Base-by-base conservation (phyloP, 2,113 vertebrate species). In the Chiloscyllium plagiosum region DNA sequence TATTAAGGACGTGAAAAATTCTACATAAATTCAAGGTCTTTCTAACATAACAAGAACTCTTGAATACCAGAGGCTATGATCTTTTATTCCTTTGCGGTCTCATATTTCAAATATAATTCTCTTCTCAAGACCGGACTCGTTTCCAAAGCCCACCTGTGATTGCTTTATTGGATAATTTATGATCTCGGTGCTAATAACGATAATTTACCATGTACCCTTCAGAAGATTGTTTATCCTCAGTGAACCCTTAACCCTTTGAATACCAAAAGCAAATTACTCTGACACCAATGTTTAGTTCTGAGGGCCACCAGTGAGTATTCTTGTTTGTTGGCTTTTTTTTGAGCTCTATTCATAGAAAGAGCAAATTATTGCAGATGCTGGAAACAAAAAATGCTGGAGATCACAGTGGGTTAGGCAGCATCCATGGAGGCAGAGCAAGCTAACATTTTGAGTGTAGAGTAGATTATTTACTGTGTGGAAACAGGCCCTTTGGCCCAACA, bases 101-200 rank as follows among this genome's bases (percentile, higher is more conserved):
- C 89, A 19, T 66, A 3, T 37, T 68, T 93, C 33, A 66, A 20
- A 20, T 66, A 4, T 6, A 93, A 37, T 61, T 37, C 33, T 5
- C 89, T 68, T 66, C 61, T 93, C 89, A 66, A 66, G 89, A 93
- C 66, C 61, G 10, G 89, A 66, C 89, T 37, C 7, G 89, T 66
- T 93, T 22, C 61, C 61, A 68, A 7, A 68, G 17, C 89, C 33
- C 89, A 66, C 61, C 89, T 93, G 89, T 93, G 61, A 68, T 93
- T 22, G n/a, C 61, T 93, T 66, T 66, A 93, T 68, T 93, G 33
- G 33, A 37, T 93, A 66, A 93, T 66, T 93, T 93, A 93, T 42
- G 61, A 93, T 68, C 65, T 17, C 89, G 37, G 61, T 66, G 61
- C 5, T 20, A 93, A 66, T n/a, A 66, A 65, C 33, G 65, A 61